phyloP scores from a whole-genome alignment of 2,888 invertebrate species.

The Gortyna flavago region DNA sequence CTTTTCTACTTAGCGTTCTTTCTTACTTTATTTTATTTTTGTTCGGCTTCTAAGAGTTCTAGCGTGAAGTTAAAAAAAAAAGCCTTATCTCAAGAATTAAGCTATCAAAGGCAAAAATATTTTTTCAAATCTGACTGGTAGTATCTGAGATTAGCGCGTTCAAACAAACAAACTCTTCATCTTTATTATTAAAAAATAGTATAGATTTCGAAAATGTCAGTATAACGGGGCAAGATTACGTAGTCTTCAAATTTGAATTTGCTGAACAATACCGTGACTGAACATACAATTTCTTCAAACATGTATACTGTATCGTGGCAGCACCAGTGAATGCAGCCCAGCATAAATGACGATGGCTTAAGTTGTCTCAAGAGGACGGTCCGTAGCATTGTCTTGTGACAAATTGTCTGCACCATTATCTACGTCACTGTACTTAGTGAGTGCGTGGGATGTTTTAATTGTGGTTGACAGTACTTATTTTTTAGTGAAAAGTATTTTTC shows the following conservation, averaged over 20 bases:
- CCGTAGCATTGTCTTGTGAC: constrained; percentile 60
- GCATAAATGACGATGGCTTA: constrained; percentile 61
- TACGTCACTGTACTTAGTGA: constrained; percentile 42
- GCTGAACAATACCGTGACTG: not conserved
- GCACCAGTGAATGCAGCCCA: constrained; percentile 45
- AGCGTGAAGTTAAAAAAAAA: too few relatives aligned
- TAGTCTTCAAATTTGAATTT: not conserved
- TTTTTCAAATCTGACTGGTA: too few relatives aligned
- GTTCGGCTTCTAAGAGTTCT: too few relatives aligned
- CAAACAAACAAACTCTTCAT: too few relatives aligned
- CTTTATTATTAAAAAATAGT: too few relatives aligned
- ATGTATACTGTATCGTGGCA: constrained; percentile 19
- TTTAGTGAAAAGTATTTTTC: not conserved
- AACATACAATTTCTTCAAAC: not conserved
- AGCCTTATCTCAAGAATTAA: too few relatives aligned
- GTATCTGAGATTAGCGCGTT: too few relatives aligned
- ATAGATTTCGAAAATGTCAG: not conserved
- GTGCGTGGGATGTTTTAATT: constrained; percentile 41
- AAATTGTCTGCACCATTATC: constrained; percentile 65
- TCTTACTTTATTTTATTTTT: too few relatives aligned
- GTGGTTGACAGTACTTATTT: constrained; percentile 24
- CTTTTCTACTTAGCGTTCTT: too few relatives aligned
- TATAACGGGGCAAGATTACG: not conserved
- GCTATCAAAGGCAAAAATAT: too few relatives aligned
- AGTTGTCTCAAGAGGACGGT: constrained; percentile 64